phyloP scores from a whole-genome alignment of 2,797 vertebrate species.

The Siniperca obscura region DNA sequence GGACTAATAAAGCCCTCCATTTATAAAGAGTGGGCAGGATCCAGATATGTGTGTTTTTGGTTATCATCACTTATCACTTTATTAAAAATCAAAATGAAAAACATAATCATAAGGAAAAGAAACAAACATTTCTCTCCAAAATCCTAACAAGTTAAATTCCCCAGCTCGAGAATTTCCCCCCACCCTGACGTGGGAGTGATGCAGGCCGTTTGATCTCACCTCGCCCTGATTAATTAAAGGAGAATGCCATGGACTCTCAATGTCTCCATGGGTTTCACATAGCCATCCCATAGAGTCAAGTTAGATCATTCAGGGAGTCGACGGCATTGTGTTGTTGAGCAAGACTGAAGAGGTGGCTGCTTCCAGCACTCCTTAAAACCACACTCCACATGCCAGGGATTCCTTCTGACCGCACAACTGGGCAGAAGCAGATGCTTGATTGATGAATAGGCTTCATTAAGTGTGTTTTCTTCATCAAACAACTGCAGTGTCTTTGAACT shows the following conservation, averaged over 20 bases:
- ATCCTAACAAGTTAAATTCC: conserved; percentile 23
- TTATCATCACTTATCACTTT: conserved; percentile 71
- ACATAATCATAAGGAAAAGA: conserved; percentile 45
- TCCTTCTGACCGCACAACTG: conserved; percentile 76
- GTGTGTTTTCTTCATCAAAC: conserved; percentile 72
- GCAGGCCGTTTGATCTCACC: conserved; percentile 74
- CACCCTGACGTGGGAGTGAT: conserved; percentile 58
- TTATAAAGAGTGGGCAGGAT: conserved; percentile 60
- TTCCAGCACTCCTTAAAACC: conserved; percentile 74
- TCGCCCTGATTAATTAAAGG: conserved; percentile 77
- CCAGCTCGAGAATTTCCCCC: background rate
- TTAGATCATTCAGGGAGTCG: conserved; percentile 48
- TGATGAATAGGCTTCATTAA: conserved; percentile 68
- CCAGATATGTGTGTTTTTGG: conserved; percentile 45
- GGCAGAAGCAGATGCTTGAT: conserved; percentile 74
- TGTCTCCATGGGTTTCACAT: conserved; percentile 76
- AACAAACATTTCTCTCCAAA: conserved; percentile 57
- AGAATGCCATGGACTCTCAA: conserved; percentile 65
- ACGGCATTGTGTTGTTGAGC: conserved; percentile 69
- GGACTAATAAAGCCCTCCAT: conserved; percentile 78
- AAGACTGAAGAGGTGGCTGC: conserved; percentile 72
- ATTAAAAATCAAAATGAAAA: conserved; percentile 66
- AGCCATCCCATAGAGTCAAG: conserved; percentile 62
- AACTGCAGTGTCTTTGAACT: conserved; percentile 62
- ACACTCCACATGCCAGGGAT: conserved; percentile 76